Evolutionary conservation across 2,113 vertebrate genomes (phyloP), one percentile per base, ranked within the genome.

Genomic region (Trogon surrucura): DNA sequence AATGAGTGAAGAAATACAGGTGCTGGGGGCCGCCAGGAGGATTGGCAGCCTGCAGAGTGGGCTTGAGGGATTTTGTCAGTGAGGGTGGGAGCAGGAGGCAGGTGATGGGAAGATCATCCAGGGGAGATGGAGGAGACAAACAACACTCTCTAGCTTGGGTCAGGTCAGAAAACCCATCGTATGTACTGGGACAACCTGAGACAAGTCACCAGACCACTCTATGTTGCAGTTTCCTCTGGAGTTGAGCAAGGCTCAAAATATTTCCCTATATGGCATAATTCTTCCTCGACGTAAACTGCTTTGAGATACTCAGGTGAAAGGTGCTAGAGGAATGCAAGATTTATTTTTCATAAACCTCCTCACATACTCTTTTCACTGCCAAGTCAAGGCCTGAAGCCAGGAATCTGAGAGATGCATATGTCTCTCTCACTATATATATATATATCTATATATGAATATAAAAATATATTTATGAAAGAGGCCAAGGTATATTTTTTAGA

Each of bases 1-100:
- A 94, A 77, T 6, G 10, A 32, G 41, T 27, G 56, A 19, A 51
- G 74, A 70, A 88, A 53, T 1, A 11, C 23, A 82, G 78, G 27
- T 53, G 54, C 38, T 56, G 50, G 50, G 29, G 23, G n/a, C 19
- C 5, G 30, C 50, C 56, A 73, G 65, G 9, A 11, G 34, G 32
- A 41, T 32, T 2, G 5, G 61, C 50, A 74, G 60, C 32, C 16
- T 34, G 11, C 7, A 17, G 81, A 51, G 19, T 1, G 1, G 18
- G 30, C 27, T 11, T 0, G 3, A 13, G 0, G 0, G 38, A 56
- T 77, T 88, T 75, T 0, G 0, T 48, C 62, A 72, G n/a, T 0
- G 3, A 78, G 32, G 18, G 19, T 1, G 7, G 78, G 7, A 72
- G 11, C 1, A 5, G 56, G 58, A 62, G 44, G 34, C 50, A 32